Evolutionary conservation across 2,113 vertebrate species (phyloP).

Genomic region (Lagopus muta): DNA sequence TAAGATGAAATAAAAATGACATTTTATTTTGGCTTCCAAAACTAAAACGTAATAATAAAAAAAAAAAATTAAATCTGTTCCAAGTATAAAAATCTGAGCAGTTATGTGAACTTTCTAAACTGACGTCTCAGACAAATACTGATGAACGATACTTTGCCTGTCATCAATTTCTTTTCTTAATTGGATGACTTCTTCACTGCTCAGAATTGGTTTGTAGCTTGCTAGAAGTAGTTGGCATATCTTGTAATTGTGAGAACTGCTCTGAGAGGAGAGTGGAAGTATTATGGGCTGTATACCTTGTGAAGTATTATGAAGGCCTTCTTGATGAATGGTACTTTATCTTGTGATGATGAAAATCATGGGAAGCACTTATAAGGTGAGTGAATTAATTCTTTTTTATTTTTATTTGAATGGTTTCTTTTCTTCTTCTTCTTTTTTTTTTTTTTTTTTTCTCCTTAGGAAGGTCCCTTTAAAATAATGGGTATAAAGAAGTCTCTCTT

Average conservation of each 20-base stretch:
- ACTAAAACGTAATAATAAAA: neutral
- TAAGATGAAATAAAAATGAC: neutral
- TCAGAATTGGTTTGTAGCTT: conserved; percentile 4
- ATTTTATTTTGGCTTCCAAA: neutral
- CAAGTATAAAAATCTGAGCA: neutral
- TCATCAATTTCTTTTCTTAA: neutral
- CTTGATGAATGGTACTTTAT: neutral
- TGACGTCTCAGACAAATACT: neutral
- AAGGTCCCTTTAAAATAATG: neutral
- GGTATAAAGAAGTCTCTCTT: neutral
- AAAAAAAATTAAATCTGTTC: neutral
- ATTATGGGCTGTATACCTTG: neutral
- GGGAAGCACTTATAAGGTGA: conserved; percentile 49
- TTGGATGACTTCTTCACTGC: neutral
- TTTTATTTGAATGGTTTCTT: neutral
- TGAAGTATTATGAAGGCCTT: conserved; percentile 15
- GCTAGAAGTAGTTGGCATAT: neutral
- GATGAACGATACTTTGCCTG: neutral
- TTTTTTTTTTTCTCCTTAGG: neutral
- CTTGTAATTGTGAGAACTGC: neutral
- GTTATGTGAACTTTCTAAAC: neutral
- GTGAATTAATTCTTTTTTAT: neutral
- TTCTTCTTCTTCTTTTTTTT: too few relatives aligned
- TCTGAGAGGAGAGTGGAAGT: neutral
- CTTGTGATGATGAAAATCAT: neutral